Percentiles rank a stretch among this genome's conserved stretches.
Evolutionary conservation across 2,888 invertebrate genomes (phyloP).

Genomic region (Eudasyphora cyanicolor): DNA sequence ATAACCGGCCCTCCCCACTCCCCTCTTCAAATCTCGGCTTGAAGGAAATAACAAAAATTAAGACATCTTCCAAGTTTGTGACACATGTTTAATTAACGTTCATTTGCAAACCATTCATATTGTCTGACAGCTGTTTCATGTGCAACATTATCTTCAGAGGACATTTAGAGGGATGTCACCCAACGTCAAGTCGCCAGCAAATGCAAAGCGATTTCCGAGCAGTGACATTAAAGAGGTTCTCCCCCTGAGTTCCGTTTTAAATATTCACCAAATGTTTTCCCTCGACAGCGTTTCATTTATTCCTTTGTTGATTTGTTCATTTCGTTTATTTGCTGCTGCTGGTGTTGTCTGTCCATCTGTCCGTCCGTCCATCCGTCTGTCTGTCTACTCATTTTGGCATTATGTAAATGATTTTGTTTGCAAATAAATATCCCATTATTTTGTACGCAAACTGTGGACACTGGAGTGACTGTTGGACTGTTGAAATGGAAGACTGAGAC

Average conservation of each 20-base stretch:
- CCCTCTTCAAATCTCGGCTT: too few relatives aligned
- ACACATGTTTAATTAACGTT: too few relatives aligned
- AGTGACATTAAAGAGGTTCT: slow-evolving; percentile 7
- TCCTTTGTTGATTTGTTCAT: not conserved
- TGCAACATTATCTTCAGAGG: too few relatives aligned
- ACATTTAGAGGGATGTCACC: too few relatives aligned
- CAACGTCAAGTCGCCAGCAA: too few relatives aligned
- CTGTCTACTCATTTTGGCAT: slow-evolving; percentile 42
- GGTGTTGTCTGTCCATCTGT: not conserved
- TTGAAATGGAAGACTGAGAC: not conserved
- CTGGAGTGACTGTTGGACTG: not conserved
- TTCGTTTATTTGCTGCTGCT: not conserved
- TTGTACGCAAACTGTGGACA: slow-evolving; percentile 25
- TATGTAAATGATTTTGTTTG: slow-evolving; percentile 56
- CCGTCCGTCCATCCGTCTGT: not conserved
- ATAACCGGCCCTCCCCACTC: too few relatives aligned
- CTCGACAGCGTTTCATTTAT: too few relatives aligned
- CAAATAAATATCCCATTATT: slow-evolving; percentile 56
- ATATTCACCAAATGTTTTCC: not conserved
- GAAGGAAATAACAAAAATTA: too few relatives aligned
- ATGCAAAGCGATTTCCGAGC: too few relatives aligned
- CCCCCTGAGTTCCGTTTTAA: not conserved
- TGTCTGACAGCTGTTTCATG: too few relatives aligned
- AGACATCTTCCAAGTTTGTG: too few relatives aligned
- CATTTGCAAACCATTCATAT: too few relatives aligned